Percentiles rank a stretch among this genome's conserved stretches.
phyloP scores from a whole-genome alignment of 2,113 vertebrate species.

The Crotophaga sulcirostris region DNA sequence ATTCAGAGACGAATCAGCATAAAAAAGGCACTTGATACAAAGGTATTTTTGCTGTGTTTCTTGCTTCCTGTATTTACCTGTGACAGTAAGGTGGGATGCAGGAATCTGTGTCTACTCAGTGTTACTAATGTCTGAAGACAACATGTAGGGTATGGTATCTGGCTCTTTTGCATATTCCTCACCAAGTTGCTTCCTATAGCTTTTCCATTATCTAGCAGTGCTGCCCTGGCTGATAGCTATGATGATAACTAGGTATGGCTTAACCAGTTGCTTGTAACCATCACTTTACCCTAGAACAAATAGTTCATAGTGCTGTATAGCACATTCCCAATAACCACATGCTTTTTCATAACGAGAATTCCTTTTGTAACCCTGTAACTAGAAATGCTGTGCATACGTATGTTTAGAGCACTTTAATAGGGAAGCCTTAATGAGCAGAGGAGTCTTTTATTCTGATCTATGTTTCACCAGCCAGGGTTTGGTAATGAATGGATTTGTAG shows the following conservation, averaged over 20 bases:
- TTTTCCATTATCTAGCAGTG: not conserved
- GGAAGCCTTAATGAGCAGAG: not conserved
- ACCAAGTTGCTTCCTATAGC: not conserved
- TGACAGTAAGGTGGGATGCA: not conserved
- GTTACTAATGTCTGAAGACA: not conserved
- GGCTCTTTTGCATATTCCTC: not conserved
- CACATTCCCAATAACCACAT: rapidly evolving
- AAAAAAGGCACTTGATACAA: slow-evolving; percentile 97
- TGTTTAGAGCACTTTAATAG: not conserved
- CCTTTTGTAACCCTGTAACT: rapidly evolving
- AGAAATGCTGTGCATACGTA: rapidly evolving
- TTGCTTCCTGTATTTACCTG: not conserved
- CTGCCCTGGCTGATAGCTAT: not conserved
- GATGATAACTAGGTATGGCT: too few species aligned
- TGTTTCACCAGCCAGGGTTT: not conserved
- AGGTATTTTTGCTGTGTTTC: slow-evolving; percentile 75
- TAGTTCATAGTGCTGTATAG: not conserved
- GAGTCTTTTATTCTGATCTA: not conserved
- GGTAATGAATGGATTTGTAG: not conserved
- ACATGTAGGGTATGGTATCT: rapidly evolving
- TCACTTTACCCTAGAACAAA: not conserved
- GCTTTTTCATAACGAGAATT: not conserved
- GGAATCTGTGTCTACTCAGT: rapidly evolving
- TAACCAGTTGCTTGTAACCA: not conserved
- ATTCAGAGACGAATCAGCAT: slow-evolving; percentile 98